These are phyloP conservation scores for Megatriorchis doriae DNA, from an alignment of 2,113 vertebrate species.

Conservation along the genomic window DNA sequence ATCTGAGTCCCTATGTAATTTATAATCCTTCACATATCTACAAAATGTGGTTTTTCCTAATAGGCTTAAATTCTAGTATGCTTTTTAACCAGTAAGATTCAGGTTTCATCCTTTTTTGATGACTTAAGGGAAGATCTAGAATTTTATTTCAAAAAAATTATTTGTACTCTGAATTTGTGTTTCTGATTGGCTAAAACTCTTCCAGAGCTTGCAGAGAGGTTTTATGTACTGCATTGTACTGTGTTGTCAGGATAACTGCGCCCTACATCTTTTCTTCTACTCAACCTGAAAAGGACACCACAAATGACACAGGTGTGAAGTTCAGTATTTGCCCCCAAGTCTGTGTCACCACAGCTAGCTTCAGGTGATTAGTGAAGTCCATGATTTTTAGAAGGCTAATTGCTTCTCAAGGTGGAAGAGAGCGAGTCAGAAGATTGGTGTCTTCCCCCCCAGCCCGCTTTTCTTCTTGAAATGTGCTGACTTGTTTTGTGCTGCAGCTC, in stretches of 20 bases:
- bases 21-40: not conserved
- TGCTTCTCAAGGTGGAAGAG: not conserved
- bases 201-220: not conserved
- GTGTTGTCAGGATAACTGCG: not conserved
- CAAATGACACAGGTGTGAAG: not conserved
- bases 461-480: not conserved
- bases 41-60: not conserved
- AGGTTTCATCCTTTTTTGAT: not conserved
- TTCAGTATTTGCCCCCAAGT: not conserved
- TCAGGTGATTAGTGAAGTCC: not conserved
- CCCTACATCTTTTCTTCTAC: not conserved
- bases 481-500: not conserved
- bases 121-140: not conserved
- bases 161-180: not conserved
- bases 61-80: not conserved
- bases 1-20: not conserved
- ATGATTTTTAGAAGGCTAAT: not conserved
- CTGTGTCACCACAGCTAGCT: not conserved
- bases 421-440: not conserved
- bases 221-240: not conserved
- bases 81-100: not conserved
- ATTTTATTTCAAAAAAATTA: not conserved
- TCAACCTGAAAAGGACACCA: not conserved
- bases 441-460: not conserved
- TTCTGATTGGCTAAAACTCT: not conserved